Base-by-base conservation (phyloP, 2,797 vertebrate species). In the Fundulus diaphanus region DNA sequence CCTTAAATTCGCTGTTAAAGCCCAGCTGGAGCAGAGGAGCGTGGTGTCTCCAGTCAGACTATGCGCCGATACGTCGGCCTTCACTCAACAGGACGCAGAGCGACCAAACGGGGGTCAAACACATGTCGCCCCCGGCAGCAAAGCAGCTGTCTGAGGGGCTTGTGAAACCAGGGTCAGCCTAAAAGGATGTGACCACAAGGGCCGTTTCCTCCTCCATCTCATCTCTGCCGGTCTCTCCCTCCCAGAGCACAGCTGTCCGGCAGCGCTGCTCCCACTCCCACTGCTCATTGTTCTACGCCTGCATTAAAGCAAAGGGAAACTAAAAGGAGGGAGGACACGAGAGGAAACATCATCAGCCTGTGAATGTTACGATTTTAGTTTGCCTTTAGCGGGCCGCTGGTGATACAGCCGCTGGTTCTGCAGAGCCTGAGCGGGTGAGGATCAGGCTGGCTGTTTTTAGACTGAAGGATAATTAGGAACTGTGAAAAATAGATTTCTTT, bases 121-220 rank as follows among this genome's bases (percentile, higher is more conserved):
- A 86, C 72, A 87, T 76, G 85, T 35, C 81, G 71, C 72, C 73
- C 59, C 13, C 9, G 57, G 73, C 69, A 70, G 73, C 87, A 87
- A 59, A 79, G 85, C 93, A 93, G 94, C 91, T 94, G 94, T 89
- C 91, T 84, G 90, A n/a, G 92, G 87, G 78, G 83, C 83, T 85
- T 90, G 85, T 84, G 89, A 93, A 89, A 88, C 67, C 31, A 75
- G 87, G n/a, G 86, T 81, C 54, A 76, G 88, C 86, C 81, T 81
- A 90, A 89, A 88, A 95, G 94, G 94, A 95, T 94, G 91, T 91
- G 88, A 92, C 90, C 89, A 92, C 91, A 91, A 92, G 89, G 92
- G 91, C 85, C 65, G 91, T 90, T 95, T 95, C 95, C 95, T 94
- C 91, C 85, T 86, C 88, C 91, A 82, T 85, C 92, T 87, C 93